These are phyloP conservation scores for Vespertilio murinus DNA, from an alignment of 2,797 vertebrate genomes.

Conservation along the genomic window DNA sequence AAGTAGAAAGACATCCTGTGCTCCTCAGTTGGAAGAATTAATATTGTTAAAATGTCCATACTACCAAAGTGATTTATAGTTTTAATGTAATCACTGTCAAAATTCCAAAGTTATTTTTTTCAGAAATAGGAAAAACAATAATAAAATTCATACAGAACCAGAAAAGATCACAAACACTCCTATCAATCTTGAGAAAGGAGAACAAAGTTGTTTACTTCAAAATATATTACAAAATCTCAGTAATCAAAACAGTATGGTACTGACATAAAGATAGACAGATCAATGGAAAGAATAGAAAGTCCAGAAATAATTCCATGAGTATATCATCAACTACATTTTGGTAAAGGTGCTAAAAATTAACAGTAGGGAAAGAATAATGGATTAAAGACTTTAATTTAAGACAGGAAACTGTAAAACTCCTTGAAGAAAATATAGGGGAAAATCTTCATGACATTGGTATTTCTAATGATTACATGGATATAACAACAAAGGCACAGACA, in stretches of 20 bases:
- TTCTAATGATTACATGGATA: not conserved
- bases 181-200: not conserved
- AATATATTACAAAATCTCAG: not conserved
- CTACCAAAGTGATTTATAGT: not conserved
- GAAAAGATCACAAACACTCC: not conserved
- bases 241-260: not conserved
- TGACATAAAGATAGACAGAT: not conserved
- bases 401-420: not conserved
- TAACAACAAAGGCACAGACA: not conserved
- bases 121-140: not conserved
- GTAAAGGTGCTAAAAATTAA: not conserved
- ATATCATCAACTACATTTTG: not conserved
- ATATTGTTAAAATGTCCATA: not conserved
- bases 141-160: not conserved
- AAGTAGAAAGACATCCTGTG: not conserved
- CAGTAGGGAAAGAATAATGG: not conserved
- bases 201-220: not conserved
- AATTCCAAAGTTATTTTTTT: not conserved
- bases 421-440: not conserved
- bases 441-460: not conserved
- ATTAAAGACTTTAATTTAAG: not conserved
- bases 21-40: not conserved
- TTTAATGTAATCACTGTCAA: not conserved
- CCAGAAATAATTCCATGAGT: not conserved
- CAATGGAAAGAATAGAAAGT: not conserved